Percentiles rank a stretch among this genome's conserved stretches.
Evolutionary conservation across 2,888 invertebrate species (phyloP).

Genomic region (Lottia scabra): DNA sequence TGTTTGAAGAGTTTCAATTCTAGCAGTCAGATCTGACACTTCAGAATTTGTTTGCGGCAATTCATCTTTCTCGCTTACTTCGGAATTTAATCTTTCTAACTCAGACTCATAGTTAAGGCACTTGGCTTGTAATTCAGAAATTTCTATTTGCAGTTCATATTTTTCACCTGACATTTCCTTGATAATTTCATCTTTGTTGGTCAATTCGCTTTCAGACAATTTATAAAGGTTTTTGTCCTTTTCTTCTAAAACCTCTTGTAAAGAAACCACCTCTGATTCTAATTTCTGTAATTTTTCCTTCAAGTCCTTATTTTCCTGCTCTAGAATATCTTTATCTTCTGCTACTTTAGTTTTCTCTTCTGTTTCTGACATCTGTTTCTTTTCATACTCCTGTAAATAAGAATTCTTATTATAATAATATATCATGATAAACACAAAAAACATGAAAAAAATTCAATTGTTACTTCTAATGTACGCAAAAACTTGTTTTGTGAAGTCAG

Average conservation of each 20-base stretch:
- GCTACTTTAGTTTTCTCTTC: conserved; percentile 10
- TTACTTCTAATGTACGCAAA: no score
- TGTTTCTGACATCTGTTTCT: background rate
- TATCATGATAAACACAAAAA: no score
- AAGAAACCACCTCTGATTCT: background rate
- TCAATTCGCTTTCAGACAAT: conserved; percentile 8
- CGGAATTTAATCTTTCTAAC: no score
- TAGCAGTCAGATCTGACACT: background rate
- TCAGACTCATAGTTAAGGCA: conserved; percentile 2
- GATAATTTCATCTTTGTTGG: conserved; percentile 1
- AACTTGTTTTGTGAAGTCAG: no score
- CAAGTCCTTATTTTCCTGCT: background rate
- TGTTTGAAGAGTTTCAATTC: conserved; percentile 17
- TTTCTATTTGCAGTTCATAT: background rate
- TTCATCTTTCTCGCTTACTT: no score
- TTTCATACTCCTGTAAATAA: background rate
- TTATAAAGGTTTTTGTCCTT: background rate
- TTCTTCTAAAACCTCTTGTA: background rate
- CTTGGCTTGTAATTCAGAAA: background rate
- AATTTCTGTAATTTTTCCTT: background rate
- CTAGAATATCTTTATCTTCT: conserved; percentile 6
- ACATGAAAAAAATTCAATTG: no score
- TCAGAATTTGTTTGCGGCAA: no score
- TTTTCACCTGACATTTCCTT: background rate
- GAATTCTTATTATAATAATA: no score